Conservation (phyloP, 2,888 invertebrate species). For the Himalopsyche tibetana region DNA sequence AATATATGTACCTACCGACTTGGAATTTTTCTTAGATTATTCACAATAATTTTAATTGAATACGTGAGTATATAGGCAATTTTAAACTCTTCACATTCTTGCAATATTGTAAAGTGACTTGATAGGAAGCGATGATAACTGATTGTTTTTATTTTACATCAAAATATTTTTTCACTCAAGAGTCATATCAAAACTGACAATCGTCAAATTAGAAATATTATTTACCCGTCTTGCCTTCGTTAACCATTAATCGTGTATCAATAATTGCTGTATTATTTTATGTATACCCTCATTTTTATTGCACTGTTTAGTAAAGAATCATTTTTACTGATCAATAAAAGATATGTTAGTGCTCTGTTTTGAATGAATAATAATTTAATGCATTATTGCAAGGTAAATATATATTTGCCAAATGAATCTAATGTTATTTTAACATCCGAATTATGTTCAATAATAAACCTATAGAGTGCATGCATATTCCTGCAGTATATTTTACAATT, state of each 20-base stretch:
- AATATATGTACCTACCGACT: background rate
- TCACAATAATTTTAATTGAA: background rate
- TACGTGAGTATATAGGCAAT: background rate
- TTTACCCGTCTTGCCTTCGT: constrained; percentile 28
- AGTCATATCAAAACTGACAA: constrained; percentile 41
- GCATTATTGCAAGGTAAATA: background rate
- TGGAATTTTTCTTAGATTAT: background rate
- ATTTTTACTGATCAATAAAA: background rate
- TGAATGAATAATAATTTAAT: background rate
- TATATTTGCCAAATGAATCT: too few species aligned
- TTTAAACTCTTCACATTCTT: constrained; percentile 7
- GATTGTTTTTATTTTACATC: background rate
- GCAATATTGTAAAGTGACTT: background rate
- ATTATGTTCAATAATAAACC: too few species aligned
- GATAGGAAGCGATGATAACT: background rate
- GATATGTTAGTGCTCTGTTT: background rate
- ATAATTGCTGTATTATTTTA: background rate
- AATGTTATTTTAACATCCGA: too few species aligned
- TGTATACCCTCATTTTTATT: background rate
- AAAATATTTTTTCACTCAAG: background rate
- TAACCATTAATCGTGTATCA: background rate
- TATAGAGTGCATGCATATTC: too few species aligned
- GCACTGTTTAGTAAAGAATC: background rate
- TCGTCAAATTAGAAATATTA: constrained; percentile 15
- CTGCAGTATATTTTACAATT: too few species aligned